Conservation (phyloP, 2,888 invertebrate genomes). For the Hypolimnas misippus region DNA sequence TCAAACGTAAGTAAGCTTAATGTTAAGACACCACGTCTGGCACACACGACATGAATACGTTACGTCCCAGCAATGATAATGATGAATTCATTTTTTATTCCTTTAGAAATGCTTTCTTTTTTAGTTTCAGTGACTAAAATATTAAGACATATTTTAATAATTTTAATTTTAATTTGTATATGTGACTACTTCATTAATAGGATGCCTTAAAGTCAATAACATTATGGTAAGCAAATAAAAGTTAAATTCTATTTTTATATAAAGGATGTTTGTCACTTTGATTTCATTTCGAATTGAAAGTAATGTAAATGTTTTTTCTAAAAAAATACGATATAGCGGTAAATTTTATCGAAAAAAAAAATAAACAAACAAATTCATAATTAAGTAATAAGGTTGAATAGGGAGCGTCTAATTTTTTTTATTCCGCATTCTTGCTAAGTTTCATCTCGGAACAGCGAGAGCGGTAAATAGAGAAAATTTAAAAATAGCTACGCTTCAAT, state of each 20-base stretch:
- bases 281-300: too few species aligned
- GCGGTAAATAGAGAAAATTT: constrained; percentile 33
- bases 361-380: background rate
- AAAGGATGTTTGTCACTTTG: too few species aligned
- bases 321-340: too few species aligned
- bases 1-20: constrained; percentile 13
- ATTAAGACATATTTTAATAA: too few species aligned
- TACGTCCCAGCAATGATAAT: constrained; percentile 15
- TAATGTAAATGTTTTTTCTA: too few species aligned
- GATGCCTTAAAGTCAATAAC: too few species aligned
- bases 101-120: constrained; percentile 12
- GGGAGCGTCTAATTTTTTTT: background rate
- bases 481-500: constrained; percentile 35
- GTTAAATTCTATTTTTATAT: too few species aligned
- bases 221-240: too few species aligned
- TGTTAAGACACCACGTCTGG: constrained; percentile 40
- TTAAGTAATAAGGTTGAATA: background rate
- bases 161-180: too few species aligned
- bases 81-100: constrained; percentile 16
- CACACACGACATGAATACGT: constrained; percentile 39
- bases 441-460: constrained; percentile 22
- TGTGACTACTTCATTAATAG: too few species aligned
- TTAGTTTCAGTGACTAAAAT: too few species aligned
- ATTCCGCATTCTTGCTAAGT: constrained; percentile 15
- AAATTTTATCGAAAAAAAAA: too few species aligned